Evolutionary conservation across 2,113 vertebrate genomes (phyloP), one percentile per base, ranked within the genome.

Genomic region (Tachysurus fulvidraco): DNA sequence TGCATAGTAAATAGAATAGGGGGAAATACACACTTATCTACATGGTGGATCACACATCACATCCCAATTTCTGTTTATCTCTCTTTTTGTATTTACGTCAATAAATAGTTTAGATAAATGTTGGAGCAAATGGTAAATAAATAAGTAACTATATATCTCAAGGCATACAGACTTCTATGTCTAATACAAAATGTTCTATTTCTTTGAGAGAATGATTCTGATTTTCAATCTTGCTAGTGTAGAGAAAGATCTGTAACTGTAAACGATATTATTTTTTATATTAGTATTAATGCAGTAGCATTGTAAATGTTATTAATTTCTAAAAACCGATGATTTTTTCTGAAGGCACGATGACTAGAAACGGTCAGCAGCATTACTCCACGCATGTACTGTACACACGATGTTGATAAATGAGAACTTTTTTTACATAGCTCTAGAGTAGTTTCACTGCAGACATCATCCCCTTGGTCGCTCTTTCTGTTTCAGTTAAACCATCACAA

Each of bases 401-500:
- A 25, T 23, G 46, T n/a, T 77, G 13, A 2, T 52, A 54, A 28
- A 44, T 13, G n/a, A 57, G 30, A 59, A 41, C 30, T 14, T 23
- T 14, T 23, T 23, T 36, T 36, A 36, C 5, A 7, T 81, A 25
- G 1, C 30, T 79, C 36, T 3, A 2, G 30, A 14, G 21, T 60
- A 73, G 83, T 84, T 57, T 73, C 52, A 57, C 9, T 41, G 67
- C 12, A 73, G 30, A 44, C 25, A 7, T 28, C 13, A 16, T 21
- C 11, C 9, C 14, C 17, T 36, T 57, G 12, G 41, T 57, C 6
- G 7, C 6, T 83, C 54, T 76, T 59, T 84, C 67, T 73, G 30
- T 84, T 74, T 84, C 44, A 65, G 77, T 79, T 79, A 19, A 36
- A 57, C 76, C 17, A 19, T 30, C 23, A 67, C 44, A 62, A 46